phyloP scores from a whole-genome alignment of 2,888 invertebrate species.

The Cephus sareptanus region DNA sequence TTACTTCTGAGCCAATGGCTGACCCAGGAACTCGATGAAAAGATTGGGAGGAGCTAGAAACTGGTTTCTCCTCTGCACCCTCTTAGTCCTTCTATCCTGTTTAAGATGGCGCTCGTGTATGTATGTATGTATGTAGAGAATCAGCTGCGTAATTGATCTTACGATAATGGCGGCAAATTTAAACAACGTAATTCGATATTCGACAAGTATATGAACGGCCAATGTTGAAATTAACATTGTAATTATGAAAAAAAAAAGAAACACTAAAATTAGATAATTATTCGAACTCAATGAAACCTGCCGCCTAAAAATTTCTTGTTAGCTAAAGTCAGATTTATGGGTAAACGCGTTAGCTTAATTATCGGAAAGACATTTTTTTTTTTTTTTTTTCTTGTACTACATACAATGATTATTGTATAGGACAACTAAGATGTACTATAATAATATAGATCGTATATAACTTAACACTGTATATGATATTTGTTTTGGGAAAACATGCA shows the following conservation, averaged over 20 bases:
- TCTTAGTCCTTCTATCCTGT: neutral
- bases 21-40: conserved; percentile 27
- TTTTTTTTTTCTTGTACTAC: neutral
- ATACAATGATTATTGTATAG: neutral
- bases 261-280: neutral
- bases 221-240: no score
- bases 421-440: neutral
- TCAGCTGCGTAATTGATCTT: neutral
- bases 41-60: conserved; percentile 44
- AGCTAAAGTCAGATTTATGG: neutral
- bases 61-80: conserved; percentile 34
- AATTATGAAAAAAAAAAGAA: neutral
- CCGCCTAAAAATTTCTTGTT: neutral
- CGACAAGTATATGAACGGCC: neutral
- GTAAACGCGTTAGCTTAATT: neutral
- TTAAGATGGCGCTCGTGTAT: neutral
- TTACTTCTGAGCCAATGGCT: conserved; percentile 29
- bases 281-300: neutral
- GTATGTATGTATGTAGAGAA: neutral
- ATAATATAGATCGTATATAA: neutral
- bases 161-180: neutral
- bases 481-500: neutral
- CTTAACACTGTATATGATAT: neutral
- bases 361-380: neutral
- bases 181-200: neutral